Conservation (phyloP, 30 jellyfish, hydroid and myxozoan genomes). For the Clytia hemisphaerica region DNA sequence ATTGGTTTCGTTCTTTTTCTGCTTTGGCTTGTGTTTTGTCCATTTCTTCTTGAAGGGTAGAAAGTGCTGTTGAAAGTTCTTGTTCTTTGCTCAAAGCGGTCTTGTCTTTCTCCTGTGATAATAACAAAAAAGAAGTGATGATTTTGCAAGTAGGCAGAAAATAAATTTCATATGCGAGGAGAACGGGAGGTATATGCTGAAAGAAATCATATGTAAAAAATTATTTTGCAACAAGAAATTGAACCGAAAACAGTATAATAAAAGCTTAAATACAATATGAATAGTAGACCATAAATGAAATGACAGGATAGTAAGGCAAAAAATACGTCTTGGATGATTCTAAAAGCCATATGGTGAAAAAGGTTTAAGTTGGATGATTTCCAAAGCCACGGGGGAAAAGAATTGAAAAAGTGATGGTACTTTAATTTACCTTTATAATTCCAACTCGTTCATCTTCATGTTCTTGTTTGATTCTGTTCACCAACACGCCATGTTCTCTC, state of each 20-base stretch:
- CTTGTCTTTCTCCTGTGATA: conserved; percentile 79
- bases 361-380: too few species aligned
- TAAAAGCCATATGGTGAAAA: too few species aligned
- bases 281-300: too few species aligned
- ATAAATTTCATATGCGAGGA: not conserved
- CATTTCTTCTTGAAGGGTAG: conserved; percentile 57
- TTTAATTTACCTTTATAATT: conserved; percentile 22
- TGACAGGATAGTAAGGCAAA: too few species aligned
- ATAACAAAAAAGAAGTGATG: not conserved
- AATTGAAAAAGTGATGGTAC: too few species aligned
- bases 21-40: conserved; percentile 55
- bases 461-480: conserved; percentile 59
- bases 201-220: too few species aligned
- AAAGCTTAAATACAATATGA: too few species aligned
- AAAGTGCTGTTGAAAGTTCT: conserved; percentile 47
- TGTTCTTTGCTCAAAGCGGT: conserved; percentile 38
- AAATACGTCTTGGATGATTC: too few species aligned
- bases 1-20: conserved; percentile 80
- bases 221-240: too few species aligned
- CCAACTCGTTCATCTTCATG: conserved; percentile 86
- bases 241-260: too few species aligned
- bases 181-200: too few species aligned
- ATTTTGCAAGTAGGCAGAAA: not conserved
- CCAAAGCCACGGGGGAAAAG: too few species aligned
- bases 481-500: conserved; percentile 78